Evolutionary conservation across 2,113 vertebrate species (phyloP), one percentile per base, ranked within the genome.

Genomic region (Otolemur garnettii): DNA sequence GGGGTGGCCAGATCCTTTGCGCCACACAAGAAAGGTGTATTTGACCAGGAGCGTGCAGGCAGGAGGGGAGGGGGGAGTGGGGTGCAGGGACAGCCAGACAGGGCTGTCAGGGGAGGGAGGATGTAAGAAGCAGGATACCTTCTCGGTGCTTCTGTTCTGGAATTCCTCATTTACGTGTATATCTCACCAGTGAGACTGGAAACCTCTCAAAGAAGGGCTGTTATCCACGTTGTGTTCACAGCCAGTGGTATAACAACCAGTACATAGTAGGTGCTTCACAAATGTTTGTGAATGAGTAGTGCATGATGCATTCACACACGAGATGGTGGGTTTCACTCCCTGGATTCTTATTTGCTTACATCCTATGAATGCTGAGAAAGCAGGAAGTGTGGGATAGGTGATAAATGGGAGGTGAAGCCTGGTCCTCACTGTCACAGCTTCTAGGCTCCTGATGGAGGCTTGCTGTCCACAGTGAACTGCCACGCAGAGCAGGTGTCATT

Each of bases 401-500:
- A 5, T 14, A 57, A 22, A 21, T 1, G 21, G 53, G 55, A 85
- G 19, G 33, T 13, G n/a, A 68, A 35, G 33, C 10, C 0, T 17
- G 28, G 38, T n/a, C 45, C 13, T 72, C 26, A 66, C 26, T 74
- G 10, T 55, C 38, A 8, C 3, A 11, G 18, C 17, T 53, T 62
- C 78, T 21, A 17, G 53, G 59, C 17, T 28, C 33, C 1, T 2
- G 4, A 42, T n/a, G 50, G 59, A 53, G 30, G 33, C 45, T 33
- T 1, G 0, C n/a, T 21, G 17, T 35, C 66, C 53, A 1, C 60
- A 19, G 4, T 0, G 17, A 85, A 26, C 17, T 7, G 42, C n/a
- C 82, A 59, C 18, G 19, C 8, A 2, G 18, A 55, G 9, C 30
- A 50, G 74, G 64, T 5, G 1, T 26, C 18, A 7, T 50, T 30